Evolutionary conservation across 64 coral and sea anemone species (phyloP).

Genomic region (Montipora sp.): DNA sequence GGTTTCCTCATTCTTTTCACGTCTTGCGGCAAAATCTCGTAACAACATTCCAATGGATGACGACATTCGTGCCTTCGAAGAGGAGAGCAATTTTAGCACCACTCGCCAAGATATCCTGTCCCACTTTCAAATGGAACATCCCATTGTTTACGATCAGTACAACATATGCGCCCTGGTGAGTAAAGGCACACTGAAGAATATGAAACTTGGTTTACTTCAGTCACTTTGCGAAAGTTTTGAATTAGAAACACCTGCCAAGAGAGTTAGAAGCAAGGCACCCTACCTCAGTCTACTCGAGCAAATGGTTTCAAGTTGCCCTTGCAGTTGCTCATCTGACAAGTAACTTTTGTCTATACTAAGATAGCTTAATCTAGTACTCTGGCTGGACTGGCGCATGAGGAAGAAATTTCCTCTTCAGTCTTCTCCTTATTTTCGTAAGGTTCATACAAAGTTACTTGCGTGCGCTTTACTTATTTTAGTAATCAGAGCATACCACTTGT

Average conservation of each 20-base stretch:
- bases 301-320: conserved; percentile 8
- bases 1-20: neutral
- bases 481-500: too few relatives aligned
- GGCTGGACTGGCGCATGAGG: too few relatives aligned
- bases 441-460: too few relatives aligned
- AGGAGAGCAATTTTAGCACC: neutral
- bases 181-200: neutral
- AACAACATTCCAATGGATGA: neutral
- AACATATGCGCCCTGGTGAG: neutral
- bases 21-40: neutral
- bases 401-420: too few relatives aligned
- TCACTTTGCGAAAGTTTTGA: neutral
- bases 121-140: neutral
- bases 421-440: too few relatives aligned
- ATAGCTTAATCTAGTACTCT: too few relatives aligned
- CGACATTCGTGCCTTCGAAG: neutral
- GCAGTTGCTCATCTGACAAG: neutral
- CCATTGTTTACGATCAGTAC: neutral
- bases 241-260: neutral
- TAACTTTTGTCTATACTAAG: too few relatives aligned
- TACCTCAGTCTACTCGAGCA: neutral
- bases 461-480: too few relatives aligned
- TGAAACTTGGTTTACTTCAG: neutral
- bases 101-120: neutral
- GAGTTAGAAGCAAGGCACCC: neutral